Evolutionary conservation across 2,113 vertebrate genomes (phyloP), one percentile per base, ranked within the genome.

Genomic region (Illadopsis cleaveri): DNA sequence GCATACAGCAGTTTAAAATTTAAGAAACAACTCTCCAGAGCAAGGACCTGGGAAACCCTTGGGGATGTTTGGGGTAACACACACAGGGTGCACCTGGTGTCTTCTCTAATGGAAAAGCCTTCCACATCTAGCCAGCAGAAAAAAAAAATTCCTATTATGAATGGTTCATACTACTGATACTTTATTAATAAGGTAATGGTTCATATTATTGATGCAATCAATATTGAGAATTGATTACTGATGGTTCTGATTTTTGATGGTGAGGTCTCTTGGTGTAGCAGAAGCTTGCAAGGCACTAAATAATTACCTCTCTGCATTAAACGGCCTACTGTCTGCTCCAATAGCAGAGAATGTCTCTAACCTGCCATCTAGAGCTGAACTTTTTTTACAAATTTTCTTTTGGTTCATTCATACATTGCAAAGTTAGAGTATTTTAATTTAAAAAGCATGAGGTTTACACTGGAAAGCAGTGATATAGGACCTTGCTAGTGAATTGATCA

Each of bases 301-400:
- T 80, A 73, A 83, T 86, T 73, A 68, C 27, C n/a, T 73, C 45
- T 72, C 69, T n/a, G 42, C 86, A 57, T 35, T 82, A 88, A 92
- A 71, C 42, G 45, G 82, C 35, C 72, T 53, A 45, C 50, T 93
- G 47, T 33, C 65, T 82, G 30, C 42, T 72, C 38, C 69, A 91
- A 77, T 12, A 92, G 61, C 65, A 84, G 64, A 31, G 47, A 83
- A 48, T 3, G 1, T 57, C 68, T 95, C 56, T 75, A 95, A 77
- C 44, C 35, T 62, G 80, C 45, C 45, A 53, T 38, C 45, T 35
- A 71, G 65, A 81, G 73, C 51, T 54, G 27, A 83, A 84, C 23
- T 71, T 86, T 22, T 38, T 88, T 51, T 53, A 30, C 19, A 79
- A 78, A 79, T 30, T 40, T 57, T 31, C n/a, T 84, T 78, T n/a